A percentile compares a stretch with the other conserved stretches of the same genome.
phyloP scores from a whole-genome alignment of 2,797 vertebrate genomes.

The Microchirus variegatus region DNA sequence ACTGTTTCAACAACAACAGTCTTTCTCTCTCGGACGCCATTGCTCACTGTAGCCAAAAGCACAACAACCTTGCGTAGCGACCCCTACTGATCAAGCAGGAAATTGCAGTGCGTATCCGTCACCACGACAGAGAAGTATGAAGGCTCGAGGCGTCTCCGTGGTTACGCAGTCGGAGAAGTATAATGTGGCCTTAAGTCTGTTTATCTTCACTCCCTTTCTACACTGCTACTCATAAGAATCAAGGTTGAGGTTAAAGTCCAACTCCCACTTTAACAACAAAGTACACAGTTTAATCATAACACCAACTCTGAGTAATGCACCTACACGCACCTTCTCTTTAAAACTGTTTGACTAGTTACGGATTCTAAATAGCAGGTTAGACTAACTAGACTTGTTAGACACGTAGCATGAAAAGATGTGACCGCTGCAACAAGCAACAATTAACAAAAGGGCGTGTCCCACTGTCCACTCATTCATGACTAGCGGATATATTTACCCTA shows the following conservation, averaged over 20 bases:
- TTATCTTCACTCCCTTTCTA: neutral
- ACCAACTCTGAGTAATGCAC: slow-evolving; percentile 3
- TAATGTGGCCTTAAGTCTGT: no score
- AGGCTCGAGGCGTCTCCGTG: no score
- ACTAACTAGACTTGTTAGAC: slow-evolving; percentile 30
- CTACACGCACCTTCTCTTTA: slow-evolving; percentile 24
- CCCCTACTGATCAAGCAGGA: no score
- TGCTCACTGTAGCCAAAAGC: no score
- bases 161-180: no score
- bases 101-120: no score
- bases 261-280: slow-evolving; percentile 3
- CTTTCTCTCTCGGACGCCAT: no score
- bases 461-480: neutral
- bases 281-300: slow-evolving; percentile 5
- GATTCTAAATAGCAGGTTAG: slow-evolving; percentile 32
- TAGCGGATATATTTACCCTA: slow-evolving; percentile 18
- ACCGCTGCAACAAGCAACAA: neutral
- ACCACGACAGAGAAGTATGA: no score
- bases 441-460: slow-evolving; percentile 14
- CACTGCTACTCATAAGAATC: neutral
- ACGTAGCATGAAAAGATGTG: slow-evolving; percentile 2
- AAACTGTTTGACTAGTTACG: slow-evolving; percentile 28
- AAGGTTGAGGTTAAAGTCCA: slow-evolving; percentile 5
- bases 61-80: no score
- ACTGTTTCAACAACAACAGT: no score